These are phyloP conservation scores for Drosophila bocqueti DNA, from an alignment of 1,140 invertebrate species.

Conservation along the genomic window DNA sequence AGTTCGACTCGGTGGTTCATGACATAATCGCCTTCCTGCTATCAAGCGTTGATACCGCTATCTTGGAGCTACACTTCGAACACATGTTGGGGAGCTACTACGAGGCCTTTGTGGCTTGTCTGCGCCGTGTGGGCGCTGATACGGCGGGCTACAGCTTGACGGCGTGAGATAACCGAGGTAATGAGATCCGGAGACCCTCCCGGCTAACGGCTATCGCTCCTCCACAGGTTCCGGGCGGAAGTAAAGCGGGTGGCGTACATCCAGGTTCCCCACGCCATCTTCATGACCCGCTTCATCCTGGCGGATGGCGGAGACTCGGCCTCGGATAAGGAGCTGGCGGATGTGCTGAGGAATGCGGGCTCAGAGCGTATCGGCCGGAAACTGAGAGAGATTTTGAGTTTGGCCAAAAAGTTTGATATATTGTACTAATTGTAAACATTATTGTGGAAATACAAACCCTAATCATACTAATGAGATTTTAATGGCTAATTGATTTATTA, in stretches of 20 bases:
- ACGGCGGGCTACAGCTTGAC: conserved; percentile 44
- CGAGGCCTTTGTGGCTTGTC: conserved; percentile 83
- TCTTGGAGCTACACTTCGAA: conserved; percentile 85
- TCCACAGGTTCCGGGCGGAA: conserved; percentile 63
- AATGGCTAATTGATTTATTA: conserved; percentile 31
- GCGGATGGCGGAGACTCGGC: conserved; percentile 34
- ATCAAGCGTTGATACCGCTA: conserved; percentile 85
- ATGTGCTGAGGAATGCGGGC: conserved; percentile 44
- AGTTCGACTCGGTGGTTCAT: conserved; percentile 86
- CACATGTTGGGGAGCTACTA: conserved; percentile 86
- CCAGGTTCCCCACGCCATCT: conserved; percentile 71
- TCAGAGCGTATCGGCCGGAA: conserved; percentile 55
- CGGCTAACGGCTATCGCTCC: not conserved
- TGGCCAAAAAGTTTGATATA: conserved; percentile 63
- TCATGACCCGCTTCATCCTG: conserved; percentile 77
- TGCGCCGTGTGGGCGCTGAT: conserved; percentile 56
- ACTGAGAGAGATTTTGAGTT: conserved; percentile 49
- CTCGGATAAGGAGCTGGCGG: conserved; percentile 34
- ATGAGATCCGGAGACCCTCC: not conserved
- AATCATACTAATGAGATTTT: conserved; percentile 27
- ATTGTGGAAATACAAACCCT: not conserved
- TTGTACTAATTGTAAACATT: conserved; percentile 19
- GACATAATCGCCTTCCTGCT: conserved; percentile 87
- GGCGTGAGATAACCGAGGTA: conserved; percentile 40
- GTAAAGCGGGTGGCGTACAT: conserved; percentile 64